These are phyloP conservation scores for Sclerurus mexicanus DNA, from an alignment of 2,113 vertebrate genomes.

Conservation along the genomic window DNA sequence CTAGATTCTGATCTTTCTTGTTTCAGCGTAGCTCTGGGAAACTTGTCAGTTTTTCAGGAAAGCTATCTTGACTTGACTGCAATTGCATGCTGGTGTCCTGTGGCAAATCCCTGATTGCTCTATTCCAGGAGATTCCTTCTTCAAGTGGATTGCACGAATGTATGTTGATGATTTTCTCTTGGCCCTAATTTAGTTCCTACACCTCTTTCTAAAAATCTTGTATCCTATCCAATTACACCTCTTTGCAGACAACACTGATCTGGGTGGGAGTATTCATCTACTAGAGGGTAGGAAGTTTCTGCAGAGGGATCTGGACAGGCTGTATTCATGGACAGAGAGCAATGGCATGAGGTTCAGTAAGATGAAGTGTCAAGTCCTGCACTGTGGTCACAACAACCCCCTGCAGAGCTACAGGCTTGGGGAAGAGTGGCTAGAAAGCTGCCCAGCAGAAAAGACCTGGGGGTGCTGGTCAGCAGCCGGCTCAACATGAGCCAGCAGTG, in stretches of 20 bases:
- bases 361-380: neutral
- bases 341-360: neutral
- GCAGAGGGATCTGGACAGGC: neutral
- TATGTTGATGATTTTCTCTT: neutral
- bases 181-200: neutral
- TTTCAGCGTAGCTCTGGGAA: neutral
- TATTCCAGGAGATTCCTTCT: neutral
- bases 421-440: neutral
- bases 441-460: neutral
- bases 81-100: neutral
- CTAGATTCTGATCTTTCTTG: neutral
- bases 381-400: neutral
- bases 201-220: neutral
- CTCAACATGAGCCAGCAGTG: neutral
- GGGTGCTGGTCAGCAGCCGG: neutral
- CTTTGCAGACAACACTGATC: neutral
- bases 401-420: accelerated
- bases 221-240: neutral
- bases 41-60: neutral
- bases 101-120: neutral
- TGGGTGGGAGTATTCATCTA: neutral
- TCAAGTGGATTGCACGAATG: neutral
- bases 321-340: neutral
- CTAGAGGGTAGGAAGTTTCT: neutral
- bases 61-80: neutral